Base-by-base conservation (phyloP, 2,797 vertebrate species). In the Mycteria americana region DNA sequence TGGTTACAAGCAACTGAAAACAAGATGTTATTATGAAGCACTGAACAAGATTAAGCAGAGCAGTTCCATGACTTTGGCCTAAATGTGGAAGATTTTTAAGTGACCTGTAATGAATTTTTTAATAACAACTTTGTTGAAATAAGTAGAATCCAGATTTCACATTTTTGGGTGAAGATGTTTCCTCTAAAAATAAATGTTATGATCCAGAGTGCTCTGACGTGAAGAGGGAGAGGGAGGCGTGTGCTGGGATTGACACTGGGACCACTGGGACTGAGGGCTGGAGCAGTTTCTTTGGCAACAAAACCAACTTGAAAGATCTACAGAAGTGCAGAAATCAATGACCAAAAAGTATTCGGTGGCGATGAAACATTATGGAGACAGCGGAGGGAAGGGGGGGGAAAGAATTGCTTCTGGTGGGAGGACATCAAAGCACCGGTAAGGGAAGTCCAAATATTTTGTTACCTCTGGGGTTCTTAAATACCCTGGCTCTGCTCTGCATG, bases 1-100 rank as follows among this genome's bases (percentile, higher is more conserved):
- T 13, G 50, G 88, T 81, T 83, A 91, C 33, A 85, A 91, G 88
- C 18, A 92, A 67, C 74, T 53, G 85, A 88, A 95, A 95, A 77
- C 53, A 95, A 77, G 84, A 63, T 41, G 53, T 53, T 93, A 31
- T 25, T 91, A 75, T 51, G 57, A 91, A 74, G 57, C 50, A 64
- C 41, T 48, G 81, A 53, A 85, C 75, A 77, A 74, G 56, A 48
- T 30, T 48, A 91, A 95, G 54, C 57, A 83, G 60, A 88, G 60
- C 56, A 91, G 56, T 69, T 80, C 59, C 18, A 24, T 25, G 41
- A 60, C 65, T 92, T 76, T 62, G 69, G 74, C 64, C 77, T 84
- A 56, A 82, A 74, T 41, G 51, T 54, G 62, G 65, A 70, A 91
- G 65, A 57, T 35, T 87, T 92, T 85, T 68, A 89, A 74, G 57